Base-by-base conservation (phyloP, 2,888 invertebrate species). In the Drosophila eohydei region DNA sequence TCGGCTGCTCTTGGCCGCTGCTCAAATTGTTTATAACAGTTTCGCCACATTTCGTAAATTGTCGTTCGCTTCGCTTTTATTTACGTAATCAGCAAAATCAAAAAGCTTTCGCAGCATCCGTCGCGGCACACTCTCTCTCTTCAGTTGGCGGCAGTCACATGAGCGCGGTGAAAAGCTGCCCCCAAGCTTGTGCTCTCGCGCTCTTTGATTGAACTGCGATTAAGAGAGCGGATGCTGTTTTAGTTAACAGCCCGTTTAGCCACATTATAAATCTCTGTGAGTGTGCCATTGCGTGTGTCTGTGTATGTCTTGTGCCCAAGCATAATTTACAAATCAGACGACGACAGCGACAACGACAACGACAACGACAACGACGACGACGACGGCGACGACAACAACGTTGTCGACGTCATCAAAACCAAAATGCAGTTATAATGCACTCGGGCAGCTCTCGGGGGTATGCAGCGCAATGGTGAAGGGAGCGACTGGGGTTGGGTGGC, bases 351-450 rank as follows among this genome's bases (percentile, higher is more conserved):
- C 65, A 54, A 56, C 60, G 50, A 57, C 67, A 28, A 38, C 56
- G 75, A 71, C 86, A 0, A 34, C 51, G 21, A 16, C 65, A 9
- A 48, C 67, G 59, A 48, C 48, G 62, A 54, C 80, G 41, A 67
- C 57, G 7, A 68, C 70, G 43, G 40, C 74, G 28, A 59, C 69
- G 44, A 74, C 67, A 44, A 79, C 80, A 70, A 58, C 80, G 69
- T 73, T 74, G 83, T 85, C 83, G 78, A 88, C 83, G 89, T 84
- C 84, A 84, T 84, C 84, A 84, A 88, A 87, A 72, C 84, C 79
- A 83, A 89, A 86, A 89, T 86, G 88, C 86, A 86, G 86, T 88
- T 88, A 88, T 83, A 88, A 86, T 88, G 86, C 90, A 86, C 83
- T 79, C 62, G 50, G 52, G 63, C 50, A 50, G 32, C 41, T 52